Conservation (phyloP, 1,140 invertebrate genomes). For the Bombus cullumanus region DNA sequence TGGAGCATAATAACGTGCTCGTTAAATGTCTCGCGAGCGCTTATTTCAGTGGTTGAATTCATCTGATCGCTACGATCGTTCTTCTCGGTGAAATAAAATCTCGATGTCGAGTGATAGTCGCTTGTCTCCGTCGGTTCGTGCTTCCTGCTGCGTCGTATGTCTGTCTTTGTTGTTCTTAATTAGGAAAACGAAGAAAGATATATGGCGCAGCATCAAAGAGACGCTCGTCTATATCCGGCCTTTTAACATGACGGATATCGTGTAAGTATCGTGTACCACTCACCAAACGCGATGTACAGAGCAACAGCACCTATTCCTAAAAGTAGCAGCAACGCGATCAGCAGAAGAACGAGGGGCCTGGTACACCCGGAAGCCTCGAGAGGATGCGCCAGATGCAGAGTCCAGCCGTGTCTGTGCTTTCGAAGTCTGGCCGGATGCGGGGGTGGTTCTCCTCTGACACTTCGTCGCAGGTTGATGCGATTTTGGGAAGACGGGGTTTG, state of each 20-base stretch:
- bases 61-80: constrained; percentile 51
- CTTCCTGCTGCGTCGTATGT: too few relatives aligned
- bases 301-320: constrained; percentile 77
- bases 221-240: too few relatives aligned
- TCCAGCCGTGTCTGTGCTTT: constrained; percentile 80
- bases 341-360: constrained; percentile 73
- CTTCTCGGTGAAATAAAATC: too few relatives aligned
- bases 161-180: too few relatives aligned
- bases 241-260: not conserved
- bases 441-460: constrained; percentile 78
- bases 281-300: constrained; percentile 79
- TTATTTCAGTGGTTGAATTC: constrained; percentile 52
- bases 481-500: constrained; percentile 80
- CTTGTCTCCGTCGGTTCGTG: too few relatives aligned
- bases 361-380: constrained; percentile 73
- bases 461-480: constrained; percentile 78
- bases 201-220: too few relatives aligned
- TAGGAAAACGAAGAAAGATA: too few relatives aligned
- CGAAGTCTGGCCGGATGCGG: constrained; percentile 77
- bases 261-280: constrained; percentile 21
- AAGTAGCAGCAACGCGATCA: constrained; percentile 75
- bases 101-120: too few relatives aligned
- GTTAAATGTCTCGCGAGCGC: too few relatives aligned
- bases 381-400: constrained; percentile 76
- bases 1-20: constrained; percentile 42